A percentile compares a stretch with the other conserved stretches of the same genome.
phyloP scores from a whole-genome alignment of 2,113 vertebrate species.

The Sarotherodon lohbergeri region DNA sequence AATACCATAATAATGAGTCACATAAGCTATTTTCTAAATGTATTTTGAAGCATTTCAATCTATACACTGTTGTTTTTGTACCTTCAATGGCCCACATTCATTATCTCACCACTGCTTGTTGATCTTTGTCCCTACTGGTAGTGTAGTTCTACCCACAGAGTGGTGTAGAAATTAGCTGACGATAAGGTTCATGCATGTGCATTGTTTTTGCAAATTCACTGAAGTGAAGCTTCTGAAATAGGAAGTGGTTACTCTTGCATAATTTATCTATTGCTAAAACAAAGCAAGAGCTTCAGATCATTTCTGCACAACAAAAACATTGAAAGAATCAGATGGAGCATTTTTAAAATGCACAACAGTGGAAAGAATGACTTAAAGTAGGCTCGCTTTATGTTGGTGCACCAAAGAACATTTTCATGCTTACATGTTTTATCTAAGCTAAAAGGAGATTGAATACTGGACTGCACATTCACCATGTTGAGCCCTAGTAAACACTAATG shows the following conservation, averaged over 20 bases:
- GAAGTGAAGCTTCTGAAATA: not conserved
- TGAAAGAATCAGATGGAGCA: rapidly evolving
- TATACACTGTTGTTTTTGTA: not conserved
- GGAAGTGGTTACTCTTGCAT: conserved; percentile 17
- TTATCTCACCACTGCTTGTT: not conserved
- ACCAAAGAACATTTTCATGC: not conserved
- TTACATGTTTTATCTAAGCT: not conserved
- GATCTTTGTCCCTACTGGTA: not conserved
- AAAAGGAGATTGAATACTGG: not conserved
- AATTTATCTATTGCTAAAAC: not conserved
- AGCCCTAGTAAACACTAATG: not conserved
- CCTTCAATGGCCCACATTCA: not conserved
- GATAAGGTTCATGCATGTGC: not conserved
- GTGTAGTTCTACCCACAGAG: not conserved
- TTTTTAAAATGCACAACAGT: not conserved
- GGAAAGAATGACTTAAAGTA: not conserved
- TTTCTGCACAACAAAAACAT: not conserved
- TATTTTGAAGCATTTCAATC: not conserved
- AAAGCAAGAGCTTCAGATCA: not conserved
- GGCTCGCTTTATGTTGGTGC: not conserved
- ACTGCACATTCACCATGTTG: not conserved
- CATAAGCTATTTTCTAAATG: not conserved
- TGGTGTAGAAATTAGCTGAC: not conserved
- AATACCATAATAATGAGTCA: not conserved
- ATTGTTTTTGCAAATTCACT: not conserved